Conservation (phyloP, 1,140 invertebrate species). For the Aricia agestis region DNA sequence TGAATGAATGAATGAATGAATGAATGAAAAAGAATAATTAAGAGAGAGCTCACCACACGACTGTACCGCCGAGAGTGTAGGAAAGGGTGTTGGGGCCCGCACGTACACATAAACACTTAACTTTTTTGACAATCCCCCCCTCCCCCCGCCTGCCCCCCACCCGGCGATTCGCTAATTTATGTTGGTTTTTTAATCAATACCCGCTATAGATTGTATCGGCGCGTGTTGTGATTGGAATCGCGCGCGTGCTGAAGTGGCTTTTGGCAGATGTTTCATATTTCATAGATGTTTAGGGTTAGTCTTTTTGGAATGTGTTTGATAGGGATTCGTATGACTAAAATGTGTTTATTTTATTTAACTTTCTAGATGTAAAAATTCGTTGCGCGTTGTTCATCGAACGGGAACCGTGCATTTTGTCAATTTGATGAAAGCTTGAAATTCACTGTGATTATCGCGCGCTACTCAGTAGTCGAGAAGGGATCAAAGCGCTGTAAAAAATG, state of each 20-base stretch:
- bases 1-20: no score
- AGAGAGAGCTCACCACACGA: not conserved
- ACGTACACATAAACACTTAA: constrained; percentile 75
- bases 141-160: constrained; percentile 36
- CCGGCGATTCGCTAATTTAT: constrained; percentile 73
- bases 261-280: not conserved
- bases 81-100: constrained; percentile 66
- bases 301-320: not conserved
- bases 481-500: no score
- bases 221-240: constrained; percentile 24
- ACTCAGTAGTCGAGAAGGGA: no score
- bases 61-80: constrained; percentile 38
- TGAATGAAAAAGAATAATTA: not conserved
- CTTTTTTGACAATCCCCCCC: constrained; percentile 63
- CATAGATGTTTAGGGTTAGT: not conserved
- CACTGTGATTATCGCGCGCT: no score
- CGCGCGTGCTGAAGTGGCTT: not conserved
- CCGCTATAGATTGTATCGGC: constrained; percentile 57
- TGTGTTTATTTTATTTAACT: no score
- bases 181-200: constrained; percentile 76
- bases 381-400: no score
- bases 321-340: no score
- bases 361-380: no score
- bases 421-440: no score
- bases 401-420: no score